Percentiles rank a stretch among this genome's conserved stretches.
Evolutionary conservation across 2,888 invertebrate genomes (phyloP).

Genomic region (Thereva unica): DNA sequence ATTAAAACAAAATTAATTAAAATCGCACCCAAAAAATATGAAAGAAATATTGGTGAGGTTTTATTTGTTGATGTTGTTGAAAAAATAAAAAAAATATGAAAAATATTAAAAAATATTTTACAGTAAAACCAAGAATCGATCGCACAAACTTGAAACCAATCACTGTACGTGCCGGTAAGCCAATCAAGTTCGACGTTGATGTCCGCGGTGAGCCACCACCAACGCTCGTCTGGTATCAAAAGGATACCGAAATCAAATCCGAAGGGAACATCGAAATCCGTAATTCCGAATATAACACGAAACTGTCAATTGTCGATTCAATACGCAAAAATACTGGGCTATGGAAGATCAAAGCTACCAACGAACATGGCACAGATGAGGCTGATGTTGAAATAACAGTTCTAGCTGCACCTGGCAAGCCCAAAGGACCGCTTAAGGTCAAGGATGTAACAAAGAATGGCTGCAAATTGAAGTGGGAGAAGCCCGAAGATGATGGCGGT

Average conservation of each 20-base stretch:
- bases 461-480: constrained; percentile 90
- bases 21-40: no score
- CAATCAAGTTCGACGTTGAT: constrained; percentile 90
- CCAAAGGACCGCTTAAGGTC: constrained; percentile 87
- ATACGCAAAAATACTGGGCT: constrained; percentile 84
- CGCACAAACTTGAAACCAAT: constrained; percentile 89
- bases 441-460: constrained; percentile 86
- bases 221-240: constrained; percentile 87
- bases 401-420: constrained; percentile 78
- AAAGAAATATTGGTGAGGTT: no score
- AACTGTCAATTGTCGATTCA: constrained; percentile 77
- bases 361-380: constrained; percentile 89
- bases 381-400: constrained; percentile 94
- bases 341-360: constrained; percentile 87
- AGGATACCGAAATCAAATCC: constrained; percentile 73
- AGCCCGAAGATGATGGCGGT: constrained; percentile 94
- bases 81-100: not conserved
- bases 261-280: constrained; percentile 75
- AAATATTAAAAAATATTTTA: constrained; percentile 43
- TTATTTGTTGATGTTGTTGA: no score
- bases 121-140: constrained; percentile 97
- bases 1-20: no score
- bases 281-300: constrained; percentile 89
- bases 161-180: constrained; percentile 87
- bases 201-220: constrained; percentile 96